Evolutionary conservation across 1,140 invertebrate species (phyloP).

Genomic region (Dufourea novaeangliae): DNA sequence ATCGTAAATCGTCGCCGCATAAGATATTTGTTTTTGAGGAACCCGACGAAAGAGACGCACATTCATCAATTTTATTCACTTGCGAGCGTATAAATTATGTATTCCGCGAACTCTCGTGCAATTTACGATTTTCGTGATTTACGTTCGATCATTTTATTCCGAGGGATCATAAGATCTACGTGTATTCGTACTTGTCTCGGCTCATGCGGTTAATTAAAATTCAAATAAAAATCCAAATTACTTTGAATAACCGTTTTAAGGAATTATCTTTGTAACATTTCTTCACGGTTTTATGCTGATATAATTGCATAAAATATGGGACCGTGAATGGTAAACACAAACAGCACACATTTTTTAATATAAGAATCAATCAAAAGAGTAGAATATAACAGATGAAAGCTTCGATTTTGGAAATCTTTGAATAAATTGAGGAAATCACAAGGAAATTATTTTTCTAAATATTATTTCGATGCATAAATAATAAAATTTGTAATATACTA

Average conservation of each 20-base stretch:
- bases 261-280: too few relatives aligned
- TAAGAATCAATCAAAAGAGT: neutral
- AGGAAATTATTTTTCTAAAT: too few relatives aligned
- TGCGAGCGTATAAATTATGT: neutral
- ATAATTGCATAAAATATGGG: too few relatives aligned
- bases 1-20: slow-evolving; percentile 16
- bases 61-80: slow-evolving; percentile 1
- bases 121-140: neutral
- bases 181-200: neutral
- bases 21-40: neutral
- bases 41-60: neutral
- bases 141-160: neutral
- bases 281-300: too few relatives aligned
- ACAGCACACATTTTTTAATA: neutral
- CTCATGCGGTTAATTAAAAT: neutral
- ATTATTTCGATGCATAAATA: too few relatives aligned
- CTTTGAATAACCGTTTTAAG: too few relatives aligned
- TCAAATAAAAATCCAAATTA: too few relatives aligned
- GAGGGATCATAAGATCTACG: neutral
- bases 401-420: too few relatives aligned
- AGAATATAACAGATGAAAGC: too few relatives aligned
- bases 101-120: neutral
- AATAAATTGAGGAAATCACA: too few relatives aligned
- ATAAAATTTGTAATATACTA: too few relatives aligned
- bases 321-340: neutral